Evolutionary conservation across 2,888 invertebrate species (phyloP).

Genomic region (Hemaris fuciformis): DNA sequence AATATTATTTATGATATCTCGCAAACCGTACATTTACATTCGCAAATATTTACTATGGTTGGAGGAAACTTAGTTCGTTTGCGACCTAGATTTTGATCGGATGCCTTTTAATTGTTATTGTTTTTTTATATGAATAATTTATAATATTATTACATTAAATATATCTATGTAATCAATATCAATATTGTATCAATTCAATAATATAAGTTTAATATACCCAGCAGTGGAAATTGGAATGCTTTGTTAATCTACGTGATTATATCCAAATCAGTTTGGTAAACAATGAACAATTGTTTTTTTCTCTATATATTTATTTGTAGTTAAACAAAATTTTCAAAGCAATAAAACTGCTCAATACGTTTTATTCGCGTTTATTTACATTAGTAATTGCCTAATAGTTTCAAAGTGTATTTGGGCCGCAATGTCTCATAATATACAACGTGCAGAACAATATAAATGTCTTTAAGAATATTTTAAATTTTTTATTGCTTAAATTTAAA

Average conservation of each 20-base stretch:
- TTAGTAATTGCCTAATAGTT: too few relatives aligned
- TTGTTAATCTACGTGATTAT: too few relatives aligned
- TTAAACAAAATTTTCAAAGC: too few relatives aligned
- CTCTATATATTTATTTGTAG: too few relatives aligned
- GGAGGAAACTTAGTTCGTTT: conserved; percentile 11
- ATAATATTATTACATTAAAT: too few relatives aligned
- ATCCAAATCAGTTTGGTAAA: too few relatives aligned
- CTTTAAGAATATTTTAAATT: background rate
- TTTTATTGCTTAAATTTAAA: background rate
- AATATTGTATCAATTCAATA: too few relatives aligned
- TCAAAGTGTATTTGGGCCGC: background rate
- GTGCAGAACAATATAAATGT: background rate
- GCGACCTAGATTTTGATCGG: background rate
- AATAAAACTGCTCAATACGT: too few relatives aligned
- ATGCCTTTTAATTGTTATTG: background rate
- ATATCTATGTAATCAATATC: too few relatives aligned
- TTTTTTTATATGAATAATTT: background rate
- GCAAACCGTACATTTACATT: conserved; percentile 15
- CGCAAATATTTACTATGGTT: conserved; percentile 20
- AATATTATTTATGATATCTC: conserved; percentile 65
- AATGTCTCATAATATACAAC: background rate
- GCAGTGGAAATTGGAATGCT: too few relatives aligned
- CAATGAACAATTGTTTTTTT: too few relatives aligned
- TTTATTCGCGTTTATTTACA: background rate
- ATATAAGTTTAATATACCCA: too few relatives aligned